Conservation (phyloP, 2,888 invertebrate species). For the Didymodactylos carnosus region DNA sequence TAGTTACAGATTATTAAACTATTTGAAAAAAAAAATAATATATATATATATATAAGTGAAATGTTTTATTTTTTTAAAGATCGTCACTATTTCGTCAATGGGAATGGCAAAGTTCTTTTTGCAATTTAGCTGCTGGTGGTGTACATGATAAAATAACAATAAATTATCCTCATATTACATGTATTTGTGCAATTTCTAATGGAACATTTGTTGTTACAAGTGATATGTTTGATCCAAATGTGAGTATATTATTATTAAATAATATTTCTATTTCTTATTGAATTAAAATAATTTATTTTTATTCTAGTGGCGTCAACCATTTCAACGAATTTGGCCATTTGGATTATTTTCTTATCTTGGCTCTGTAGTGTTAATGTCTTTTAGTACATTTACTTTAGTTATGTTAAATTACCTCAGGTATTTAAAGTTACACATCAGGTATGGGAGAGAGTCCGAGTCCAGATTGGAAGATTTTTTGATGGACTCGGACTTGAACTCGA, state of each 20-base stretch:
- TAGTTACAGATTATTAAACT: neutral
- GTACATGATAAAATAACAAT: conserved; percentile 20
- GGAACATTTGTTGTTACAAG: conserved; percentile 31
- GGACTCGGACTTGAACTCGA: too few species aligned
- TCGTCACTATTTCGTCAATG: neutral
- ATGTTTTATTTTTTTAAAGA: neutral
- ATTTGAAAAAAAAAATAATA: neutral
- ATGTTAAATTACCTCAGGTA: conserved; percentile 30
- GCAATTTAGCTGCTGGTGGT: conserved; percentile 19
- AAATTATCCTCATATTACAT: too few species aligned
- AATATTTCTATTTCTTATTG: too few species aligned
- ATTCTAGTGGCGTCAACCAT: conserved; percentile 30
- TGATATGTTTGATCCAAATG: conserved; percentile 34
- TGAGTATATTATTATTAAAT: conserved; percentile 19
- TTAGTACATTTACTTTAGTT: conserved; percentile 26
- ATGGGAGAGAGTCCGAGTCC: too few species aligned
- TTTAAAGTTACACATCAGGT: too few species aligned
- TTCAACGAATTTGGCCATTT: conserved; percentile 26
- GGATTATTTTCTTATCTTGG: conserved; percentile 32
- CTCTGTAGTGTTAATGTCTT: conserved; percentile 26
- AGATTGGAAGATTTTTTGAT: too few species aligned
- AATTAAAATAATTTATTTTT: conserved; percentile 2
- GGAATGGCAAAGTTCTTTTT: conserved; percentile 22
- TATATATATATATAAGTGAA: too few species aligned
- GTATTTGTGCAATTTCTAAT: conserved; percentile 22